Evolutionary conservation across 2,888 invertebrate species (phyloP), one percentile per base, ranked within the genome.

Genomic region (Bembecia ichneumoniformis): DNA sequence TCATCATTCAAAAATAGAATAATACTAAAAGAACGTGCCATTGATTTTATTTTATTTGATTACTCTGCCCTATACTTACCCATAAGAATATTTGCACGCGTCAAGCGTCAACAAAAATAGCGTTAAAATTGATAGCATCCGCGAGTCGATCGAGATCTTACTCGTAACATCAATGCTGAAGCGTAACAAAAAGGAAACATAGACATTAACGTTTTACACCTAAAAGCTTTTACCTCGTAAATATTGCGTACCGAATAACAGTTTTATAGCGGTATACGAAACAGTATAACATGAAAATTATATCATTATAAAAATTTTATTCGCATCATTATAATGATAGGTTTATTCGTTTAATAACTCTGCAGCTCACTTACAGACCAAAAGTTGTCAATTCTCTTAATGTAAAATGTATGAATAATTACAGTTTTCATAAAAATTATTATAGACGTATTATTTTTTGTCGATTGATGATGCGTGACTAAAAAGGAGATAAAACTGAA

Each of bases 171-270:
- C 68, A 62, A 60, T 64, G 65, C 59, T 63, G 59, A 68, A 65
- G 62, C 57, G 64, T 64, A 66, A 59, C 71, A 68, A 68, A 69
- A 66, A 71, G 65, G 64, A 66, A 69, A 66, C 63, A 70, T 55
- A 60, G 60, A 71, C 74, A 73, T 77, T 75, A 75, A 70, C 68
- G 69, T 74, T 78, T 78, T 78, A 81, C 78, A 77, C 60, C 75
- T 67, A 71, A 81, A 81, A 77, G 82, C 82, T 82, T 79, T 82
- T 73, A 81, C 61, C 68, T 68, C 68, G 66, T 74, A 72, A 74
- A 79, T 77, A 78, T 74, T 66, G 76, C 60, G 59, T 63, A 63
- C 49, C 49, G 51, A 63, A 62, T 58, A 54, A 62, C 63, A 40
- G n/a, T 11, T 70, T 68, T 64, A 66, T 54, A 58, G 52, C 55